Evolutionary conservation across 2,888 invertebrate species (phyloP).

Genomic region (Portevinia maculata): DNA sequence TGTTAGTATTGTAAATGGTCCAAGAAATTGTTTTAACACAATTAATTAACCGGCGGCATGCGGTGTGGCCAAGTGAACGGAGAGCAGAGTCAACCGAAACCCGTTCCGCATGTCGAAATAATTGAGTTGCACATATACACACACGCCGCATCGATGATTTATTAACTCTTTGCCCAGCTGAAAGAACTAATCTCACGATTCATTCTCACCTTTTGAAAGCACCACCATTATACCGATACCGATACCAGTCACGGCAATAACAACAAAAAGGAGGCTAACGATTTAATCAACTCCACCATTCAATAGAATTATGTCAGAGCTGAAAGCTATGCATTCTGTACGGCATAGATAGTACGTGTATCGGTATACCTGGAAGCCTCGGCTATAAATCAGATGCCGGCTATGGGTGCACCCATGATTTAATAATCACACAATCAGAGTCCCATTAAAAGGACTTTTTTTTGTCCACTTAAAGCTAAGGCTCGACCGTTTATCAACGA

Average conservation of each 20-base stretch:
- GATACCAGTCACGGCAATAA: background rate
- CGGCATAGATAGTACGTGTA: slow-evolving; percentile 12
- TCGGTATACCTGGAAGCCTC: slow-evolving; percentile 16
- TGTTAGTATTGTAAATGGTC: slow-evolving; percentile 63
- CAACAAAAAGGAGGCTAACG: slow-evolving; percentile 58
- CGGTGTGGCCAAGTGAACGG: background rate
- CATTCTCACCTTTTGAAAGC: slow-evolving; percentile 50
- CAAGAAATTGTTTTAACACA: slow-evolving; percentile 72
- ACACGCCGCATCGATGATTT: slow-evolving; percentile 56
- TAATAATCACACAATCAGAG: slow-evolving; percentile 69
- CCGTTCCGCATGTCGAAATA: slow-evolving; percentile 54
- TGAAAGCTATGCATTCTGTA: slow-evolving; percentile 24
- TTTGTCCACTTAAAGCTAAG: slow-evolving; percentile 51
- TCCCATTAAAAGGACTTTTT: slow-evolving; percentile 66
- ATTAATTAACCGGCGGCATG: slow-evolving; percentile 72
- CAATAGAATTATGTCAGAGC: slow-evolving; percentile 69
- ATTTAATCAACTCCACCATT: slow-evolving; percentile 69
- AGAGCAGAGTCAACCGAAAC: slow-evolving; percentile 29
- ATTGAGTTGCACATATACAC: slow-evolving; percentile 45
- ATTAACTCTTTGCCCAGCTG: slow-evolving; percentile 48
- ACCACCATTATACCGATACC: background rate
- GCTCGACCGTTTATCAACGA: slow-evolving; percentile 39
- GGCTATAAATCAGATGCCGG: slow-evolving; percentile 58
- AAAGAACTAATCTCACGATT: slow-evolving; percentile 67
- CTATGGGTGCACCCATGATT: slow-evolving; percentile 53